A percentile compares a stretch with the other conserved stretches of the same genome.
These are phyloP conservation scores for Drosophila leontia DNA, from an alignment of 1,140 invertebrate species.

Conservation along the genomic window DNA sequence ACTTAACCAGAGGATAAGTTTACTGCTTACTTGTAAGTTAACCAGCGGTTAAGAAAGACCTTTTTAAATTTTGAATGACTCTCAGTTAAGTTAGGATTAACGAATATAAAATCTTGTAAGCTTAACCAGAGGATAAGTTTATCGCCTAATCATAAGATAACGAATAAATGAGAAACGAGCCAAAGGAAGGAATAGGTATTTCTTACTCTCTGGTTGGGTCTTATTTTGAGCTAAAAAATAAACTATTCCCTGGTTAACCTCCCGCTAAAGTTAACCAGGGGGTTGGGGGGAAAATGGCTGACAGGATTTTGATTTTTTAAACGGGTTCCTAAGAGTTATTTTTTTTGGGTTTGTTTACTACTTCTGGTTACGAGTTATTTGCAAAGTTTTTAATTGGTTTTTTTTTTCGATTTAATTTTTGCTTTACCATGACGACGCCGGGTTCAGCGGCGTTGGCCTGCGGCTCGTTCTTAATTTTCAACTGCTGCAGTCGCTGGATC, in stretches of 20 bases:
- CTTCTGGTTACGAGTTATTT: not conserved
- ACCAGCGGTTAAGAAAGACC: not conserved
- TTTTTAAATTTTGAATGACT: not conserved
- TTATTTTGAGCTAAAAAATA: not conserved
- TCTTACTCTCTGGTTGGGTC: not conserved
- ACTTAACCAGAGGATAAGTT: too few relatives aligned
- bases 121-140: too few relatives aligned
- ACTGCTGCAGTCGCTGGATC: conserved; percentile 90
- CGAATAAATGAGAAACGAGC: too few relatives aligned
- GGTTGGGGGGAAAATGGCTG: not conserved
- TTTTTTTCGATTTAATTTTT: conserved; percentile 2
- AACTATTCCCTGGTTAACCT: not conserved
- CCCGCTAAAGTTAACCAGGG: not conserved
- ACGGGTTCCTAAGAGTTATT: not conserved
- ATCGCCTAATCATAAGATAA: too few relatives aligned
- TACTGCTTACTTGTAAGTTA: not conserved
- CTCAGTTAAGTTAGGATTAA: not conserved
- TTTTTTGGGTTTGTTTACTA: not conserved
- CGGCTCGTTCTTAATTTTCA: conserved; percentile 92
- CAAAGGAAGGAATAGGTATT: not conserved
- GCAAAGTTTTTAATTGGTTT: not conserved
- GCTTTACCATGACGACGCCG: conserved; percentile 76
- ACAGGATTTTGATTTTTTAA: not conserved
- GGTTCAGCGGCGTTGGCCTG: conserved; percentile 83
- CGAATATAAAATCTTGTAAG: too few relatives aligned